Base-by-base conservation (phyloP, 2,888 invertebrate species). In the Parthenolecanium corni region DNA sequence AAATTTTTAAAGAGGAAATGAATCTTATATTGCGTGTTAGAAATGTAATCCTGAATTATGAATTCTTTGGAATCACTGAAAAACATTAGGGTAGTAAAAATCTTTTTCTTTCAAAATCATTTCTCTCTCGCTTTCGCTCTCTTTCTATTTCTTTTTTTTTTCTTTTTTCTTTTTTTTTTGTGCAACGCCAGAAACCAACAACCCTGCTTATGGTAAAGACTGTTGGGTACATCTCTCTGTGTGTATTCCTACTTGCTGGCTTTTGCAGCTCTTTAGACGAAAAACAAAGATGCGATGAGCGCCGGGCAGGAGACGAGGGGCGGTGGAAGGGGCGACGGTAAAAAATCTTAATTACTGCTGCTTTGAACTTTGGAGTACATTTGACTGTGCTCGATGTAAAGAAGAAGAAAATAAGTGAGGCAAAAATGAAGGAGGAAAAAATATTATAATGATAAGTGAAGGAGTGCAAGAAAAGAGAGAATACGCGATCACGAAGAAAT, bases 341-440 rank as follows among this genome's bases (percentile, higher is more conserved):
- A 58, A 58, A 58, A 58, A 31, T 58, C 58, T 58, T 58, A 58
- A 58, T 58, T 58, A 58, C 58, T 47, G 47, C 49, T 44, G 58
- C 58, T 58, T 58, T 58, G 58, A 58, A 58, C 58, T 58, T 47
- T 58, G 47, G 47, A 58, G 58, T 46, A 58, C 47, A 47, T 58
- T 47, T 46, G 58, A 58, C 47, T 24, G 38, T 53, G 31, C 52
- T 31, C 31, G 31, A 6, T 9, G 23, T 49, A 49, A 31, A 6
- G 31, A 31, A 4, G 49, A 49, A 21, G 49, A 49, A 46, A 46
- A 46, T n/a, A n/a, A n/a, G n/a, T n/a, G n/a, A n/a, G n/a, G n/a
- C n/a, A 31, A 31, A 31, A 31, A 31, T 9, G 31, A 31, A 49
- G 21, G 23, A 49, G 23, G 21, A 49, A 21, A 21, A 31, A 31